Evolutionary conservation across 2,888 invertebrate genomes (phyloP).

Genomic region (Amiota mariae): DNA sequence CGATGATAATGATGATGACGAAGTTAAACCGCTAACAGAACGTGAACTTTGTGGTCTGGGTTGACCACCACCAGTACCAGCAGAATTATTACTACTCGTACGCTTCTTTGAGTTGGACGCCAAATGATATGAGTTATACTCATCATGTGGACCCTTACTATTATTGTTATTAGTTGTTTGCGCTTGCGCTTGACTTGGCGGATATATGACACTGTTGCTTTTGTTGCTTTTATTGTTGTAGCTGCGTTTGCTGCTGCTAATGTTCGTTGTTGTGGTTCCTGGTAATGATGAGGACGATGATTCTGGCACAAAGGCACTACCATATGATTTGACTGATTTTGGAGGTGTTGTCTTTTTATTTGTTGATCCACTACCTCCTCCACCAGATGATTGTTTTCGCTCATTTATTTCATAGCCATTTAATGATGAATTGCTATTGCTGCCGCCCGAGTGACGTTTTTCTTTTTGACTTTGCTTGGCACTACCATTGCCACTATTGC

Average conservation of each 20-base stretch:
- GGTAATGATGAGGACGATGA: background rate
- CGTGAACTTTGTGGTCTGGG: conserved; percentile 42
- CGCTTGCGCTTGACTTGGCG: conserved; percentile 42
- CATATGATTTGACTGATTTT: conserved; percentile 32
- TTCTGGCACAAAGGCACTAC: conserved; percentile 31
- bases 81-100: conserved; percentile 50
- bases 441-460: conserved; percentile 59
- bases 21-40: conserved; percentile 39
- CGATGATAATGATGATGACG: conserved; percentile 26
- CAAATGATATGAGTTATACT: conserved; percentile 54
- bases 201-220: conserved; percentile 51
- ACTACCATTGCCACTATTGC: conserved; percentile 34
- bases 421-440: conserved; percentile 56
- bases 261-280: background rate
- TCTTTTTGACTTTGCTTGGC: conserved; percentile 45
- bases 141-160: conserved; percentile 44
- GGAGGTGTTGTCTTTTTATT: conserved; percentile 42
- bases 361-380: conserved; percentile 40
- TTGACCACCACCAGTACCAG: background rate
- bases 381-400: conserved; percentile 39
- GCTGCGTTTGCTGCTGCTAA: conserved; percentile 43
- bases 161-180: conserved; percentile 5
- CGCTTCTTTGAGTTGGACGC: conserved; percentile 58
- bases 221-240: conserved; percentile 43
- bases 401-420: conserved; percentile 57